Evolutionary conservation across 2,113 vertebrate genomes (phyloP), one percentile per base, ranked within the genome.

Genomic region (Opisthocomus hoazin): DNA sequence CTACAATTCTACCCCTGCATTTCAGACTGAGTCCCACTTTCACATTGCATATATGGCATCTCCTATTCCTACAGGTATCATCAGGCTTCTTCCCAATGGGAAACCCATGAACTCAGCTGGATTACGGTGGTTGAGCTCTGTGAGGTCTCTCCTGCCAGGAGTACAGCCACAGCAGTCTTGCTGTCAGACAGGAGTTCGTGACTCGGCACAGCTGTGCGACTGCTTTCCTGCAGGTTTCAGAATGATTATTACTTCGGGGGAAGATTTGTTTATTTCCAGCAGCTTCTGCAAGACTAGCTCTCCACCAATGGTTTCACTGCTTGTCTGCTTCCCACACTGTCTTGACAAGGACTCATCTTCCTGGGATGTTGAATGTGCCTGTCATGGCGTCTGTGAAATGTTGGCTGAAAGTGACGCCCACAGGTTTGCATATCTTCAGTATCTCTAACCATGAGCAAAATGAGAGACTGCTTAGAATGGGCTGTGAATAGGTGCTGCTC

Each of bases 251-350:
- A 4, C 48, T 68, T 68, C 6, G 4, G 69, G 34, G 64, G 8
- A 23, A 82, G 65, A 56, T 66, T 34, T 61, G 41, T 65, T 94
- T 91, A 68, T 68, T 63, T 79, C 30, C 56, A 71, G 56, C 69
- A 51, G 9, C 81, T 63, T 81, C 10, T 1, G 24, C 34, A 84
- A 61, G n/a, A 48, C 24, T n/a, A 29, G 46, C 5, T 87, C 71
- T 81, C 41, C 0, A 0, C 9, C 0, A 1, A 4, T 19, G 46
- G 32, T 66, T 82, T 63, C 43, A 41, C 14, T 23, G 32, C 43
- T 23, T 8, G n/a, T 41, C 37, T 34, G 6, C 58, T 75, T 87
- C 64, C 84, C 41, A 36, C 54, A 6, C 29, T 16, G 12, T 16
- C 58, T 57, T 48, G 46, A 73, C 32, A 43, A 53, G 27, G 39